phyloP scores from a whole-genome alignment of 2,113 vertebrate species.

The Gila orcuttii region DNA sequence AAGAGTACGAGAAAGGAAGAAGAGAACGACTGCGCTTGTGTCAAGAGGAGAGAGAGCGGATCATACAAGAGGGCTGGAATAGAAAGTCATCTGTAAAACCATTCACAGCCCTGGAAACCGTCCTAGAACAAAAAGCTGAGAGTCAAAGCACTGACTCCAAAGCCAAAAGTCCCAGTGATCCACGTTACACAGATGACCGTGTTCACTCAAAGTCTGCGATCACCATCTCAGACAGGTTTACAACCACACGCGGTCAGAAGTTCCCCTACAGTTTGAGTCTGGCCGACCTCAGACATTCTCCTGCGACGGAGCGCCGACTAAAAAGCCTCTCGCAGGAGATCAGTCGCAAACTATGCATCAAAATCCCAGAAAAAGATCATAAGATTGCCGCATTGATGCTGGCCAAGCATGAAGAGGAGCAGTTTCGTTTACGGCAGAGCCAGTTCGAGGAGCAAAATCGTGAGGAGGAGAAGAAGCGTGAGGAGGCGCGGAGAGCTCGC shows the following conservation, averaged over 20 bases:
- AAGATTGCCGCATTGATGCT: slow-evolving; percentile 84
- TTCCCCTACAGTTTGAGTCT: slow-evolving; percentile 59
- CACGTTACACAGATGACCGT: slow-evolving; percentile 58
- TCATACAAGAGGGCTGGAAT: slow-evolving; percentile 59
- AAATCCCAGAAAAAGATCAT: slow-evolving; percentile 74
- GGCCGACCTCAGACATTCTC: slow-evolving; percentile 66
- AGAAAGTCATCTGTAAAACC: slow-evolving; percentile 39
- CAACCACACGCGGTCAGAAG: slow-evolving; percentile 46
- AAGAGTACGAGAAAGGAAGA: slow-evolving; percentile 67
- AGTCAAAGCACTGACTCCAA: slow-evolving; percentile 31
- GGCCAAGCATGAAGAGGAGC: slow-evolving; percentile 75
- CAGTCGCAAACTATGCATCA: slow-evolving; percentile 66
- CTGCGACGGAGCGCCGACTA: slow-evolving; percentile 58
- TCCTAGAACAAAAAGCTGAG: slow-evolving; percentile 20
- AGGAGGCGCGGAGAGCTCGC: slow-evolving; percentile 63
- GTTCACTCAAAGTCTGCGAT: slow-evolving; percentile 43
- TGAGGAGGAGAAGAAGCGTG: slow-evolving; percentile 68
- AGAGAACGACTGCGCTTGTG: slow-evolving; percentile 62
- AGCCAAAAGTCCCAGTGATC: background rate
- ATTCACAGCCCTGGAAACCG: slow-evolving; percentile 42
- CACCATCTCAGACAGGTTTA: slow-evolving; percentile 39
- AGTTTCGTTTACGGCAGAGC: slow-evolving; percentile 64
- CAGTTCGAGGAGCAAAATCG: slow-evolving; percentile 69
- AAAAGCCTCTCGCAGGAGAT: slow-evolving; percentile 63
- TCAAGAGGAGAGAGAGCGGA: slow-evolving; percentile 58